Evolutionary conservation across 1,140 invertebrate genomes (phyloP), one percentile per base, ranked within the genome.

Genomic region (Pygmarrhopalites habei): DNA sequence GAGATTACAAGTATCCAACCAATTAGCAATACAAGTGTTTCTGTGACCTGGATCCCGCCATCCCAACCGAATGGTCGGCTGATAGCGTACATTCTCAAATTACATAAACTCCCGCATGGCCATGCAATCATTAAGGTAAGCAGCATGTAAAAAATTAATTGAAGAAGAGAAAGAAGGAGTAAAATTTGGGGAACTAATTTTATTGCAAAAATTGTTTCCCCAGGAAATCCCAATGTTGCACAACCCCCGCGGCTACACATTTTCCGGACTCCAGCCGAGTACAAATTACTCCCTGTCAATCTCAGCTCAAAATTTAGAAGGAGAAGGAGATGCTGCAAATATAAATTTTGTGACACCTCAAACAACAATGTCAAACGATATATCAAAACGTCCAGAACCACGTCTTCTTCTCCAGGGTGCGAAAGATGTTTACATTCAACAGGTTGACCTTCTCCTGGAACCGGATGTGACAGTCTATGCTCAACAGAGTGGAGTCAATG

Each of bases 11-110:
- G 86, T 66, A 81, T 87, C n/a, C 82, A 86, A 29, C 84, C 89
- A 0, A 81, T 92, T 32, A 89, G 92, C 73, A 82, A 86, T n/a
- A 84, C 82, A 64, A 82, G 89, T 65, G 85, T 95, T 28, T 88
- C 87, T 59, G 81, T 95, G 15, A 87, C 85, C 67, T 95, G 92
- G 92, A 83, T 86, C 75, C 85, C 89, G 4, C 92, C 92, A 15
- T 80, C 82, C 14, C 92, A 89, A 73, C 85, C 86, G 25, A 93
- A 93, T 75, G 91, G 90, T 58, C 89, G 87, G 62, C 79, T 95
- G 32, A 82, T 92, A 47, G 89, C 88, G 46, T 94, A 92, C 78
- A 84, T 87, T 53, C 77, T 92, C 47, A 81, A 85, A 70, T 67
- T 74, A 66, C 69, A 74, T 61, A 68, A 62, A 57, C 58, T 60